Evolutionary conservation across 2,888 invertebrate genomes (phyloP).

Genomic region (Himalopsyche tibetana): DNA sequence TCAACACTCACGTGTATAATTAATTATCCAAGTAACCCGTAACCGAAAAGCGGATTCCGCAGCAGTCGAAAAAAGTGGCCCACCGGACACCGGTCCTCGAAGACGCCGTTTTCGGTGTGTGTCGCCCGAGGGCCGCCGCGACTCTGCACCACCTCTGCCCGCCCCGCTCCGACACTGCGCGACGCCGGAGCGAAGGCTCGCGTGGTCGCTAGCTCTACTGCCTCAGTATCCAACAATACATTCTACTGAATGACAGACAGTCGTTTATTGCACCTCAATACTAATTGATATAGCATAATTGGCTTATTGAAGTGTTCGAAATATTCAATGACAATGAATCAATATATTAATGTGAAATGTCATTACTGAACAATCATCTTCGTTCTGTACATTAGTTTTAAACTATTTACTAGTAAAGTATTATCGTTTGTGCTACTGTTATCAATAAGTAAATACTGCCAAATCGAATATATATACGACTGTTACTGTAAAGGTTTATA

Average conservation of each 20-base stretch:
- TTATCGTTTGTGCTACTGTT: neutral
- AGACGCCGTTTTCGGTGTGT: neutral
- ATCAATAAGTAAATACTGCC: neutral
- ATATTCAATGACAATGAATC: neutral
- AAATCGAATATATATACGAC: neutral
- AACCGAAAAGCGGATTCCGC: constrained; percentile 29
- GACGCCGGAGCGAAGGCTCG: neutral
- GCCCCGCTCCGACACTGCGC: neutral
- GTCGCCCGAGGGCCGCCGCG: constrained; percentile 14
- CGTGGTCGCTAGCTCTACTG: neutral
- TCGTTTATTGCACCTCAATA: too few relatives aligned
- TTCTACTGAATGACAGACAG: constrained; percentile 9
- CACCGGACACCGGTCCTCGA: constrained; percentile 35
- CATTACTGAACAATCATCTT: neutral
- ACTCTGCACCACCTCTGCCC: neutral
- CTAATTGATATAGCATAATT: too few relatives aligned
- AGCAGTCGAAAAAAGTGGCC: constrained; percentile 6
- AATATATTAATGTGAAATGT: neutral
- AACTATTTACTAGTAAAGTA: neutral
- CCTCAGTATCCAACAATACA: constrained; percentile 11
- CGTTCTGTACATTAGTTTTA: neutral
- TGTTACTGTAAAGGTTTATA: neutral
- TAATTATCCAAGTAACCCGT: neutral
- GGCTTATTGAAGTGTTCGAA: too few relatives aligned
- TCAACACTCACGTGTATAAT: neutral